Evolutionary conservation across 1,140 invertebrate genomes (phyloP).

Genomic region (Apis cerana): DNA sequence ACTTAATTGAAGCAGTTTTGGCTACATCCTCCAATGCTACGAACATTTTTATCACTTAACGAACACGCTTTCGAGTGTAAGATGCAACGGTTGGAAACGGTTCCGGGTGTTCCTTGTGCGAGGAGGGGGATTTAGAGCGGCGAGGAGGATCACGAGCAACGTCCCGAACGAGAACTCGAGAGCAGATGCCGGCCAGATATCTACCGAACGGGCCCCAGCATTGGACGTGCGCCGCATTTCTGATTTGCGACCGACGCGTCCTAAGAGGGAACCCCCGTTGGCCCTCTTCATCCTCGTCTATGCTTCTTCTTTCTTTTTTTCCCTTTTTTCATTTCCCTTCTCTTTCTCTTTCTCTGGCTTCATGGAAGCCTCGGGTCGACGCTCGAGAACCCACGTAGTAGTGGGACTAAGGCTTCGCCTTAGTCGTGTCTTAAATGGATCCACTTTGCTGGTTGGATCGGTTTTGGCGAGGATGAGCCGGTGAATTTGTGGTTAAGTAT

Average conservation of each 20-base stretch:
- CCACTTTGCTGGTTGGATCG: not conserved
- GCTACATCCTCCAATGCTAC: no score
- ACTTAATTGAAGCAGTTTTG: no score
- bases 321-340: not conserved
- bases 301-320: no score
- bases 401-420: not conserved
- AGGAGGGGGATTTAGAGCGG: constrained; percentile 38
- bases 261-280: constrained; percentile 34
- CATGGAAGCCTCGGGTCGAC: constrained; percentile 11
- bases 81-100: no score
- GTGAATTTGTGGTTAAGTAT: no score
- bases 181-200: constrained; percentile 63
- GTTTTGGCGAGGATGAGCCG: not conserved
- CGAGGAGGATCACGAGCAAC: constrained; percentile 57
- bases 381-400: not conserved
- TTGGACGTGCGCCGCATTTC: constrained; percentile 56
- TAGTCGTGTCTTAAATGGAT: not conserved
- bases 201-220: constrained; percentile 35
- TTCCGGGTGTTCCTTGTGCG: no score
- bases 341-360: not conserved
- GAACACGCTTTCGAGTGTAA: no score
- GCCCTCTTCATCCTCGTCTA: not conserved
- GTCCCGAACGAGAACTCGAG: constrained; percentile 46
- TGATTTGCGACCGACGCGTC: constrained; percentile 54
- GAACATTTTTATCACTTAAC: no score